A percentile compares a stretch with the other conserved stretches of the same genome.
Evolutionary conservation across 2,888 invertebrate genomes (phyloP).

Genomic region (Eristalinus sepulchralis): DNA sequence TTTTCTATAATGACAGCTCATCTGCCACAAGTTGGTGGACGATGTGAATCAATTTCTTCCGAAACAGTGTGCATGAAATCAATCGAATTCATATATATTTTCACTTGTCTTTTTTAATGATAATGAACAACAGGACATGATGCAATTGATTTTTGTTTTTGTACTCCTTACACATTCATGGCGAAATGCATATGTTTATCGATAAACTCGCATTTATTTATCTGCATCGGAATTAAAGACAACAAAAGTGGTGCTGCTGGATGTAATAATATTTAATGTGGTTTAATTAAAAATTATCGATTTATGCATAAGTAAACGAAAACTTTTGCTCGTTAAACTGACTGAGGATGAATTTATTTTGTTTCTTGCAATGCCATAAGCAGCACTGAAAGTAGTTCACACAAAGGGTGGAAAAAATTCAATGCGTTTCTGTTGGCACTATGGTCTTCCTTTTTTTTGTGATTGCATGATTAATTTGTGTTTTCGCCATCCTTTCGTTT

Average conservation of each 20-base stretch:
- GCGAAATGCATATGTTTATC: neutral
- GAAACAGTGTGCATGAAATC: neutral
- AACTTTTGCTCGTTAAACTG: neutral
- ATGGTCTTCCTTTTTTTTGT: neutral
- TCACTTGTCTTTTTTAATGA: neutral
- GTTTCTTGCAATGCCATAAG: neutral
- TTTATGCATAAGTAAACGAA: conserved; percentile 15
- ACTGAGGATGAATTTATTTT: neutral
- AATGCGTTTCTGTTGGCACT: neutral
- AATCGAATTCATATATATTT: neutral
- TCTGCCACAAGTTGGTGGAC: neutral
- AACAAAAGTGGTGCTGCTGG: neutral
- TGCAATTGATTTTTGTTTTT: neutral
- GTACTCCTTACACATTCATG: neutral
- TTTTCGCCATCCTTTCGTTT: no score
- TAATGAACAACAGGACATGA: neutral
- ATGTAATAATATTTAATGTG: conserved; percentile 22
- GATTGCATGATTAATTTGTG: neutral
- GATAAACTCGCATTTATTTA: neutral
- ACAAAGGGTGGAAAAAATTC: neutral
- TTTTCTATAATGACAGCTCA: neutral
- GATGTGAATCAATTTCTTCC: neutral
- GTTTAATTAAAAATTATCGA: conserved; percentile 36
- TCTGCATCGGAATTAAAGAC: neutral
- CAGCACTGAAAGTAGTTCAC: neutral